Base-by-base conservation (phyloP, 1,140 invertebrate genomes). In the Pseudomyrmex dendroicus region DNA sequence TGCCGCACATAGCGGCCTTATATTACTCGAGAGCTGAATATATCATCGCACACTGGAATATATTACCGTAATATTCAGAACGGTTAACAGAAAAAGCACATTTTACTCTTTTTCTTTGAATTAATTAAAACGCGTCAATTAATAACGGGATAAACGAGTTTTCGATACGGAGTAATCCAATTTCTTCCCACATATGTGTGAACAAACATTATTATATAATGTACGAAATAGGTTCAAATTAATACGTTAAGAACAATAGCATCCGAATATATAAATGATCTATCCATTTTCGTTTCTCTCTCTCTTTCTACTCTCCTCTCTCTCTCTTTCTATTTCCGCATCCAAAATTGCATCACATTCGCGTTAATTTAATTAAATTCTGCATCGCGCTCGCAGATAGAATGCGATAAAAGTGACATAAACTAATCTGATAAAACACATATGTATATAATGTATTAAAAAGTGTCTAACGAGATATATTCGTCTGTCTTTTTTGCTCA, bases 301-400 rank as follows among this genome's bases (percentile, higher is more conserved):
- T 4, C 25, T 25, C 22, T 25, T 1, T 2, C 1, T 25, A 2
- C 1, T 2, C 0, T 1, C 5, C 35, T 35, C 35, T 35, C 5
- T 35, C 5, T 35, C 5, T 35, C 0, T 35, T 7, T 35, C 5
- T 35, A 35, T 35, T 35, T 35, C 35, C 7, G 1, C 35, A 1
- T 7, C 0, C 5, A 35, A 35, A 35, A 35, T 35, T 35, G 4
- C 35, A 35, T 7, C 35, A 35, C 35, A 25, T 22, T 48, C 59
- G 20, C 59, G 20, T 80, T 59, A 72, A 72, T 80, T 80, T 61
- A 72, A 80, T 80, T 59, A 50, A 80, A 80, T 50, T 80, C 22
- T 80, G 7, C 13, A 59, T 4, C 15, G 15, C 22, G 15, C 8
- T 17, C 35, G n/a, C 0, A 35, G 35, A 35, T 35, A 35, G 62